Percentiles rank a stretch among this genome's conserved stretches.
Conservation (phyloP, 2,888 invertebrate species). For the Mythimna impura region DNA sequence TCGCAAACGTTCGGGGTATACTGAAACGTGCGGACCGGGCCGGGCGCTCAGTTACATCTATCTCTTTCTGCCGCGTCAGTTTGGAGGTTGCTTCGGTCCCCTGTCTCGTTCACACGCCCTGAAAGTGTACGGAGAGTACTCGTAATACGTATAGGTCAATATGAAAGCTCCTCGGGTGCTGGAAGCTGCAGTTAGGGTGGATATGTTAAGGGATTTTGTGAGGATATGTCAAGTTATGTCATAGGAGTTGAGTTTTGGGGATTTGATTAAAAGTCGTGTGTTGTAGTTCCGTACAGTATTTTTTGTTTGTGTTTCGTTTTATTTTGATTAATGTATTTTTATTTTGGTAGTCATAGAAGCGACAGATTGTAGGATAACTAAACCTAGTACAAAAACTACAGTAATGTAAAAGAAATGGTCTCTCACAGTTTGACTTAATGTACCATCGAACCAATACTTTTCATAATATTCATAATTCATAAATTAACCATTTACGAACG, state of each 20-base stretch:
- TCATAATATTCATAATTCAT: no score
- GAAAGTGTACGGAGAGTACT: slow-evolving; percentile 87
- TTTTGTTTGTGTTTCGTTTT: background rate
- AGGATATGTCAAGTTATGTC: slow-evolving; percentile 64
- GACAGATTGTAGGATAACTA: background rate
- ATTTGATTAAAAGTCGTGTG: slow-evolving; percentile 34
- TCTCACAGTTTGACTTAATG: no score
- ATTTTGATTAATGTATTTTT: background rate
- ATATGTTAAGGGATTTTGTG: slow-evolving; percentile 65
- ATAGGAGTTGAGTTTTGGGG: slow-evolving; percentile 39
- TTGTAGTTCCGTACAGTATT: slow-evolving; percentile 20
- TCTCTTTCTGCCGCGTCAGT: slow-evolving; percentile 74
- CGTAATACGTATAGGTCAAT: slow-evolving; percentile 90
- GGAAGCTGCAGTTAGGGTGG: slow-evolving; percentile 89
- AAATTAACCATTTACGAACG: no score
- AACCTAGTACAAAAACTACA: background rate
- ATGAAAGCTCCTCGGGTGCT: slow-evolving; percentile 89
- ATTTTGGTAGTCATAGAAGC: background rate
- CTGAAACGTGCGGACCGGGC: slow-evolving; percentile 85
- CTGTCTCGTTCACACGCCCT: slow-evolving; percentile 80
- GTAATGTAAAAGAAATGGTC: background rate
- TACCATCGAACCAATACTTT: no score
- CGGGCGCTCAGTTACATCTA: slow-evolving; percentile 73
- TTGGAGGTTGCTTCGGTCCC: slow-evolving; percentile 63
- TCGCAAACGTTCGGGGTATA: slow-evolving; percentile 80